Base-by-base conservation (phyloP, 2,797 vertebrate species). In the Onychomys arenicola region DNA sequence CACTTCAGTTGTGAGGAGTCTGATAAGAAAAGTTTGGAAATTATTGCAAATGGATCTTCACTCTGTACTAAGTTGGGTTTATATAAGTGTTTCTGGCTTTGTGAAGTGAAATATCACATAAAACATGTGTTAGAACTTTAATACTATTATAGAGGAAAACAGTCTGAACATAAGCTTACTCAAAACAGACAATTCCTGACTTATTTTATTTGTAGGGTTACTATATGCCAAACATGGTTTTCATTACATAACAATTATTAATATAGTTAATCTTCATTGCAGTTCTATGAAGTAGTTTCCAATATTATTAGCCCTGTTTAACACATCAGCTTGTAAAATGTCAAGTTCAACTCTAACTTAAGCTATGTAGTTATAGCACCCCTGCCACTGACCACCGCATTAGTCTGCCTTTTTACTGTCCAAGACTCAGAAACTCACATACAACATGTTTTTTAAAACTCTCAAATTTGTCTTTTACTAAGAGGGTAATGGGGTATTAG, bases 201-300 rank as follows among this genome's bases (percentile, higher is more conserved):
- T 34, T 21, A 21, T 17, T 84, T 92, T 75, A 82, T 87, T 88
- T 80, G 84, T 59, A 52, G 1, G 63, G 40, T 93, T 83, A 43
- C 14, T 49, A 85, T 86, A 73, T 83, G n/a, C 4, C 85, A 88
- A 90, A 12, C 49, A 90, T 32, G 63, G 12, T 63, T 85, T 6
- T 40, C 7, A 80, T 75, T 57, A 69, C 65, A 80, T 91, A 49
- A 73, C 59, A 91, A 86, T 52, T 85, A 89, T 94, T 52, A 71
- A 23, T 93, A 52, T 19, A 81, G 23, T 80, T 85, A 92, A 69
- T 93, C 57, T 52, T 77, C 59, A 89, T 19, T 49, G 32, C 6
- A 92, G 59, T 84, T 90, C 57, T 93, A 23, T 93, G 19, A 94
- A 91, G 67, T 43, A 69, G 16, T 17, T 57, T 95, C 55, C 77